Base-by-base conservation (phyloP, 1,140 invertebrate genomes). In the Rhagoletis zephyria region DNA sequence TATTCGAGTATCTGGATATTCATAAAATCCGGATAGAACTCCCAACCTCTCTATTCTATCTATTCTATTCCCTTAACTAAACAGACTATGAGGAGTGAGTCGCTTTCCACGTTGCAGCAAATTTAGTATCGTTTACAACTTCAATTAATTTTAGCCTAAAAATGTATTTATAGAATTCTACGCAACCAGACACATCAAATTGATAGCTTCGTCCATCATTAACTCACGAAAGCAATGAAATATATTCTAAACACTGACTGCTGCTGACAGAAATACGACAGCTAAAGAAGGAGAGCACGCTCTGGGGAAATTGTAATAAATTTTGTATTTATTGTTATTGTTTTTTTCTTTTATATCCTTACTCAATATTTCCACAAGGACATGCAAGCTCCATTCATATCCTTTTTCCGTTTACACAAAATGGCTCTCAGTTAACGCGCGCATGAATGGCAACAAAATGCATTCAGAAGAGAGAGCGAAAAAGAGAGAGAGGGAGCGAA, bases 261-360 rank as follows among this genome's bases (percentile, higher is more conserved):
- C 74, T 81, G 48, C 45, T 59, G 74, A 81, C 48, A 81, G 74
- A 19, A 59, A 81, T 81, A 56, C 16, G 74, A 81, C 74, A 81
- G 74, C 48, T 9, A 81, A 81, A 12, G 74, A 56, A 81, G 51
- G 74, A 30, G 30, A 30, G 30, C 30, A 30, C 48, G 16, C 74
- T 56, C 6, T 81, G 74, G 74, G n/a, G 67, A 14, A 48, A 74
- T 14, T 74, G 14, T 45, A 74, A 74, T 74, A 30, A 74, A n/a
- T 42, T 74, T 74, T 12, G 14, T 74, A 74, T 74, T 74, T 74
- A 16, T 74, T 74, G 45, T 74, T 74, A 74, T 74, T 74, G 67
- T 42, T 74, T n/a, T 3, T 40, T 42, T 67, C 9, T 42, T 30
- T 40, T n/a, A 74, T 48, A 45, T 16, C 42, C 42, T 48, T 74